Evolutionary conservation across 2,113 vertebrate species (phyloP).

Genomic region (Penelope pileata): DNA sequence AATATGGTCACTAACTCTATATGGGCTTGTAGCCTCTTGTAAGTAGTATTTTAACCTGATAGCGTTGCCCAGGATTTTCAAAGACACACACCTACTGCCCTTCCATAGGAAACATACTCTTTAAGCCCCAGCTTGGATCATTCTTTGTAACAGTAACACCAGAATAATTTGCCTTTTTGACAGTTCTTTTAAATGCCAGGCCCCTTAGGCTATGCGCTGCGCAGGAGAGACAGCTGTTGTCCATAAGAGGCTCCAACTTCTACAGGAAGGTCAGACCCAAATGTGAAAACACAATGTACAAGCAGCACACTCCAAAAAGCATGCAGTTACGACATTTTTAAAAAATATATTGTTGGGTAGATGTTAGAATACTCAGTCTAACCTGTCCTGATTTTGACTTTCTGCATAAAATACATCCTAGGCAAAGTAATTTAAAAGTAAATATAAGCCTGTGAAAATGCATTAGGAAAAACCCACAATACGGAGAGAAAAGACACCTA

Average conservation of each 20-base stretch:
- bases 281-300: background rate
- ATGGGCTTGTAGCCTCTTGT: background rate
- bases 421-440: background rate
- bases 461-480: background rate
- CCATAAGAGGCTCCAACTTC: background rate
- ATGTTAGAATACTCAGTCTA: background rate
- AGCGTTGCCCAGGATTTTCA: background rate
- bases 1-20: background rate
- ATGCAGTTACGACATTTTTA: background rate
- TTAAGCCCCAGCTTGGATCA: fast-evolving
- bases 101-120: background rate
- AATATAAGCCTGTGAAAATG: background rate
- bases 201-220: fast-evolving
- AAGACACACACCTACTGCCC: background rate
- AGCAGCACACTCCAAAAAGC: background rate
- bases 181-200: background rate
- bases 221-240: background rate
- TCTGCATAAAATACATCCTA: background rate
- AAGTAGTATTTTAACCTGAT: background rate
- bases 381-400: background rate
- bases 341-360: background rate
- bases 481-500: background rate
- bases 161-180: background rate
- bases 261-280: fast-evolving
- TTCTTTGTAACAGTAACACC: background rate